phyloP scores from a whole-genome alignment of 2,888 invertebrate genomes.

The Drosophila robusta region DNA sequence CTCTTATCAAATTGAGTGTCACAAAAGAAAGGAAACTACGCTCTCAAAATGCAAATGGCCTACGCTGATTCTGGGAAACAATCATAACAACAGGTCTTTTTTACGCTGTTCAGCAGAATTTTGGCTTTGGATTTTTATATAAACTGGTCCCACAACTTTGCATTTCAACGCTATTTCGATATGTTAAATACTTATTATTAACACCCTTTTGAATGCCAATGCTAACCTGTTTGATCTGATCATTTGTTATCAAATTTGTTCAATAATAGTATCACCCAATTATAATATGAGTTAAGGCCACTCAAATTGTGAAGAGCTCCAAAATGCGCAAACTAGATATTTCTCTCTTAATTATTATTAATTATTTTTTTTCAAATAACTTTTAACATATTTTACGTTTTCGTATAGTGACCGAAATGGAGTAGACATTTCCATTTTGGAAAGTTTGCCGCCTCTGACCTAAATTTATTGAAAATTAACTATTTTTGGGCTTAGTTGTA shows the following conservation, averaged over 20 bases:
- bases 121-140: not conserved
- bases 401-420: not conserved
- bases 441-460: too few species aligned
- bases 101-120: constrained; percentile 18
- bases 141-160: constrained; percentile 39
- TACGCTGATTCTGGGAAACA: constrained; percentile 38
- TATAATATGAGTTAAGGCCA: not conserved
- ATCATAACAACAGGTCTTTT: constrained; percentile 14
- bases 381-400: too few species aligned
- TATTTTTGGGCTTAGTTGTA: too few species aligned
- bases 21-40: constrained; percentile 28
- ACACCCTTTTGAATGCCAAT: constrained; percentile 19
- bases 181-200: constrained; percentile 37
- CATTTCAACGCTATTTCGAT: constrained; percentile 10
- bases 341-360: too few species aligned
- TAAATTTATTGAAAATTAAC: too few species aligned
- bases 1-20: constrained; percentile 14
- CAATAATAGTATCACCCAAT: constrained; percentile 7
- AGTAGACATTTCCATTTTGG: not conserved
- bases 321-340: too few species aligned
- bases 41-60: constrained; percentile 17
- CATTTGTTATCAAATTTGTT: constrained; percentile 26
- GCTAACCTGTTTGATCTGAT: constrained; percentile 37
- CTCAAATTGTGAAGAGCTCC: too few species aligned
- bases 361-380: too few species aligned